Base-by-base conservation (phyloP, 2,888 invertebrate genomes). In the Ommatoiulus sabulosus region DNA sequence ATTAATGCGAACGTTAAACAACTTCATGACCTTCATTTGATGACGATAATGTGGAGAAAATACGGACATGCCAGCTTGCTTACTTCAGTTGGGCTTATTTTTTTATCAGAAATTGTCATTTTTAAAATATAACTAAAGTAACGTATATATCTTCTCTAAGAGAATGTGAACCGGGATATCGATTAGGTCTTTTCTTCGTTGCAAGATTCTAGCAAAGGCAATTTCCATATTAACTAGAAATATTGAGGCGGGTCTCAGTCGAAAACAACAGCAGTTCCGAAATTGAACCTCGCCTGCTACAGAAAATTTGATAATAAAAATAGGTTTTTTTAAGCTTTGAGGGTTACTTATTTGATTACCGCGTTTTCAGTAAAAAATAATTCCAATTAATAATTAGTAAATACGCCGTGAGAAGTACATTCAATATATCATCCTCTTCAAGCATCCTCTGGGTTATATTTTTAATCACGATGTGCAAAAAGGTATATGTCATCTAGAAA, bases 221-320 rank as follows among this genome's bases (percentile, higher is more conserved):
- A n/a, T n/a, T 52, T 63, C 63, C 63, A 63, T 63, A 5, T n/a
- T n/a, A 63, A 63, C n/a, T 63, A n/a, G 63, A 63, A 63, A 52
- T 12, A n/a, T n/a, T 63, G n/a, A n/a, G n/a, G 12, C 12, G 63
- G 52, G 63, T 10, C 63, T 63, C 63, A 63, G 17, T 63, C 63
- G 63, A 15, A 17, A n/a, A 63, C 63, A 15, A 63, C 5, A 17
- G 3, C n/a, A 63, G 17, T 63, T 63, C 3, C 3, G n/a, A 63
- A 63, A 63, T 63, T 63, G 17, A 63, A 63, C 63, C n/a, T 63
- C 63, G 17, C 6, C 63, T n/a, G 6, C n/a, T n/a, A n/a, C 17
- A n/a, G 63, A 17, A n/a, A 63, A 63, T 63, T 63, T n/a, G 63
- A 63, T 63, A 63, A 63, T n/a, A 63, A 15, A 12, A n/a, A n/a